phyloP scores from a whole-genome alignment of 1,140 invertebrate genomes.

The Papilio machaon region DNA sequence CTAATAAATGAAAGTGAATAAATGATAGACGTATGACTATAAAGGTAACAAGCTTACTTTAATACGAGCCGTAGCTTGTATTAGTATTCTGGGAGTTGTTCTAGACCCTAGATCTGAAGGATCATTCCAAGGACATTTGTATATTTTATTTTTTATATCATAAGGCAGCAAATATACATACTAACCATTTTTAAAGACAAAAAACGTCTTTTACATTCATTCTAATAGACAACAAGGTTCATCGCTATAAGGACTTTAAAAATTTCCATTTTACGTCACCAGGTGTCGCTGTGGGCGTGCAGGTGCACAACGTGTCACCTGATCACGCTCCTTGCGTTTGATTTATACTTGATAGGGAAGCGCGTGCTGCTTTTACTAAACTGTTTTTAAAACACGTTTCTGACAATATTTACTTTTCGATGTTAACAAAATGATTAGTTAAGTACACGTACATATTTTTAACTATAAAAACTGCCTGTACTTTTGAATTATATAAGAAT shows the following conservation, averaged over 20 bases:
- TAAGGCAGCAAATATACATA: too few species aligned
- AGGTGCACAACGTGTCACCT: conserved; percentile 24
- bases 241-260: conserved; percentile 1
- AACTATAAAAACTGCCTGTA: too few species aligned
- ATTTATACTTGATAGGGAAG: conserved; percentile 30
- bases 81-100: too few species aligned
- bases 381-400: conserved; percentile 5
- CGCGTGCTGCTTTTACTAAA: conserved; percentile 13
- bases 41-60: too few species aligned
- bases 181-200: background rate
- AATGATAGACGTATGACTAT: too few species aligned
- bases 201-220: background rate
- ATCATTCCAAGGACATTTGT: too few species aligned
- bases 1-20: background rate
- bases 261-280: conserved; percentile 26
- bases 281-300: conserved; percentile 17
- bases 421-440: background rate
- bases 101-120: too few species aligned
- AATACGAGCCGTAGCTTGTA: too few species aligned
- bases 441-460: background rate
- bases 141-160: too few species aligned
- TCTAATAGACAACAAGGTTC: background rate
- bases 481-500: too few species aligned
- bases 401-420: conserved; percentile 15
- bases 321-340: conserved; percentile 18